These are phyloP conservation scores for Thryonomys swinderianus DNA, from an alignment of 2,113 vertebrate species.

Conservation along the genomic window DNA sequence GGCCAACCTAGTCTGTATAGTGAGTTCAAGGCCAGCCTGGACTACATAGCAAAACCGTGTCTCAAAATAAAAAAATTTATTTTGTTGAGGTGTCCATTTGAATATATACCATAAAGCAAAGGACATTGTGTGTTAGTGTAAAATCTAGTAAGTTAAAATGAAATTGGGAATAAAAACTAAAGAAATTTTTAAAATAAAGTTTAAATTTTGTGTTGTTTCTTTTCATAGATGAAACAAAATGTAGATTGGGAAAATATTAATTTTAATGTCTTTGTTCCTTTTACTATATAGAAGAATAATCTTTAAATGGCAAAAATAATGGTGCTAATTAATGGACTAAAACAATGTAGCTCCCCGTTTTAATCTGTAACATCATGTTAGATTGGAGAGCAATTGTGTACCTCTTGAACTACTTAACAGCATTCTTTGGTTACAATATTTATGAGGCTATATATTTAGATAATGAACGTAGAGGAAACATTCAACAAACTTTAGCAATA, in stretches of 20 bases:
- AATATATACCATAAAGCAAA: neutral
- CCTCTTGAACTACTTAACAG: neutral
- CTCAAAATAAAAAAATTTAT: neutral
- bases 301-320: neutral
- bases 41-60: neutral
- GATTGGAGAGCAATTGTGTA: neutral
- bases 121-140: neutral
- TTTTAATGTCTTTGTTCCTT: slow-evolving; percentile 44
- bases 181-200: slow-evolving; percentile 22
- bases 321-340: neutral
- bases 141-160: slow-evolving; percentile 35
- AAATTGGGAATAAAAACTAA: slow-evolving; percentile 18
- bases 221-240: slow-evolving; percentile 48
- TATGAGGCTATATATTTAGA: neutral
- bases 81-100: neutral
- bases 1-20: too few relatives aligned
- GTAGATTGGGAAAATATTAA: slow-evolving; percentile 20
- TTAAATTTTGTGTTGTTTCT: slow-evolving; percentile 16
- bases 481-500: neutral
- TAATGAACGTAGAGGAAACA: neutral
- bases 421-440: neutral
- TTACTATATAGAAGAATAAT: neutral
- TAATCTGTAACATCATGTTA: neutral
- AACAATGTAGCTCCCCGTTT: neutral
- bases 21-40: neutral